Base-by-base conservation (phyloP, 1,140 invertebrate genomes). In the Mylabris phalerata region DNA sequence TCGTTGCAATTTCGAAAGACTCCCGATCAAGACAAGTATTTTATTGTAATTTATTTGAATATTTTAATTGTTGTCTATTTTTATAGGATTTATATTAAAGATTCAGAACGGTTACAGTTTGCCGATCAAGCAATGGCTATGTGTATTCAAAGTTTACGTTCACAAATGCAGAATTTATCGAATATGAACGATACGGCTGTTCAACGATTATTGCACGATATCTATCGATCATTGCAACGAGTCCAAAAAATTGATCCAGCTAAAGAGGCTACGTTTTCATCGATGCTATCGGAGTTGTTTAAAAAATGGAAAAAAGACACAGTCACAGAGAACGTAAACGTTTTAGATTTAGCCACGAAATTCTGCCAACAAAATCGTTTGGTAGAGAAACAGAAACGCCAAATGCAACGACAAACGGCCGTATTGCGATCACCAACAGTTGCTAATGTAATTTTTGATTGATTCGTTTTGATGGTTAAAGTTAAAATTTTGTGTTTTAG, bases 21-120 rank as follows among this genome's bases (percentile, higher is more conserved):
- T 47, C 93, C 93, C 2, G 93, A 94, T 60, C 75, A 80, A 1
- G 90, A 89, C 62, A 93, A 91, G 84, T 90, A 82, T 39, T 51
- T 42, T 24, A 10, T 26, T 49, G 32, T 32, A 32, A 32, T 32
- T 32, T 32, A 59, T 54, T 64, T 64, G 41, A 42, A 42, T 26
- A 25, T 24, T 27, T 45, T 48, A 42, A 42, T 63, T 62, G 19
- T 19, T 19, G 19, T 19, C 52, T 61, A 60, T 61, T 59, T 55
- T 71, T 73, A 45, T 67, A 86, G 84, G 64, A 86, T 87, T 72
- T 94, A 92, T 70, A 79, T 94, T 44, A 78, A 88, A 50, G 89
- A 93, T 72, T 81, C 81, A 3, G 90, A 93, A 72, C 80, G 90
- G 58, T 82, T 87, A 63, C 83, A 89, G 63, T 76, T 90, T 57